phyloP scores from a whole-genome alignment of 1,140 invertebrate species.

The Scaptomyza graminum region DNA sequence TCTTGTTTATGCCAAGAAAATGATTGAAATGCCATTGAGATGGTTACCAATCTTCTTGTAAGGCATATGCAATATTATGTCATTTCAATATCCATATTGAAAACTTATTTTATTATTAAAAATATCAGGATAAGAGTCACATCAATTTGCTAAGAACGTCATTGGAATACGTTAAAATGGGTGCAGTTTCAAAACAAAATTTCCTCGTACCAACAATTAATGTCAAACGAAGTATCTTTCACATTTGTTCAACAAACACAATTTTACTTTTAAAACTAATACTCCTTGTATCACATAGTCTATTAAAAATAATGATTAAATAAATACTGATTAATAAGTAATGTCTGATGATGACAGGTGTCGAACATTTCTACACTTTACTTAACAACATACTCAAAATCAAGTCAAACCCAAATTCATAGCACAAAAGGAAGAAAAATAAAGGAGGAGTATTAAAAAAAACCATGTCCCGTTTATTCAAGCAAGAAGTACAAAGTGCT shows the following conservation, averaged over 20 bases:
- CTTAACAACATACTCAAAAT: background rate
- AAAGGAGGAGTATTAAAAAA: background rate
- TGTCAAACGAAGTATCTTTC: too few species aligned
- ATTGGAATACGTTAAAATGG: too few species aligned
- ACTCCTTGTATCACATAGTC: too few species aligned
- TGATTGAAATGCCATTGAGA: conserved; percentile 11
- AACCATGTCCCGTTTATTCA: conserved; percentile 2
- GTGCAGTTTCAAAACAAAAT: too few species aligned
- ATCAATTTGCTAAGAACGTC: too few species aligned
- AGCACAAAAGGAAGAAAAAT: background rate
- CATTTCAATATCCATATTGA: background rate
- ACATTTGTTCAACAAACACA: too few species aligned
- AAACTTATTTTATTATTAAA: too few species aligned
- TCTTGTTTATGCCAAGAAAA: conserved; percentile 35
- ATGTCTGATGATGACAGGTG: conserved; percentile 38
- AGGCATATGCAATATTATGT: too few species aligned
- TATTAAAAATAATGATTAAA: background rate
- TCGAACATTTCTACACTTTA: background rate
- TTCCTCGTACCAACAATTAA: too few species aligned
- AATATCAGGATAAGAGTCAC: too few species aligned
- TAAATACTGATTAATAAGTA: conserved; percentile 13
- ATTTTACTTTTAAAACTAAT: too few species aligned
- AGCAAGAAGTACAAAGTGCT: conserved; percentile 19
- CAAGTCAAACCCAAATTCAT: conserved; percentile 3
- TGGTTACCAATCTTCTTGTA: too few species aligned